Percentiles rank a stretch among this genome's conserved stretches.
These are phyloP conservation scores for Columba guinea DNA, from an alignment of 2,797 vertebrate genomes.

Conservation along the genomic window DNA sequence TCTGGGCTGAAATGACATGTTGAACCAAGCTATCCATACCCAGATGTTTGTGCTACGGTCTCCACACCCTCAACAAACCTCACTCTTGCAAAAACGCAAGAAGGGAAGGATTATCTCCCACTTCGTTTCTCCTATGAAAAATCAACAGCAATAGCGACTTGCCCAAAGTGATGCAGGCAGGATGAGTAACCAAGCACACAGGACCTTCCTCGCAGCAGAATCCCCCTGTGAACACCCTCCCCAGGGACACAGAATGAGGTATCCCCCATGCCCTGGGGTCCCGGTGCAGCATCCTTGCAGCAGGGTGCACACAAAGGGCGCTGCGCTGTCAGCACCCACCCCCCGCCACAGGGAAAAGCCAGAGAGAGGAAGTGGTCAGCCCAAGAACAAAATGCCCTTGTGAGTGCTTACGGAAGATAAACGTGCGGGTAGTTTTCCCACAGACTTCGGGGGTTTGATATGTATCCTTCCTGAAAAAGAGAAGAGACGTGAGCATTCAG, in stretches of 20 bases:
- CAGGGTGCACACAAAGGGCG: background rate
- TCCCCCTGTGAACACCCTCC: background rate
- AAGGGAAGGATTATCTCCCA: background rate
- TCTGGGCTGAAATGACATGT: background rate
- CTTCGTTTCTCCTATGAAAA: background rate
- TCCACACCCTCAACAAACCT: background rate
- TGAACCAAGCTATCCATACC: accelerated
- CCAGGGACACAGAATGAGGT: accelerated
- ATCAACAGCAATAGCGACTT: background rate
- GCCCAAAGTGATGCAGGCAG: background rate
- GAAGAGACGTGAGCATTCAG: background rate
- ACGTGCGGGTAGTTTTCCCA: constrained; percentile 98
- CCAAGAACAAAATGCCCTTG: background rate
- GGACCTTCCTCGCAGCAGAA: background rate
- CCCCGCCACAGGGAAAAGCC: background rate
- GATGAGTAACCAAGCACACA: background rate
- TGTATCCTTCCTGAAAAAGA: constrained; percentile 89
- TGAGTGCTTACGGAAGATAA: constrained; percentile 88
- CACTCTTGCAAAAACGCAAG: background rate
- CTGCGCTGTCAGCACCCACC: background rate
- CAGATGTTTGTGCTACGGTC: accelerated
- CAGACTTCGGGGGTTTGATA: constrained; percentile 90
- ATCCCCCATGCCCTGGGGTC: accelerated
- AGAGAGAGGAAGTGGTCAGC: constrained; percentile 4
- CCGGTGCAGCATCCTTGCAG: background rate